Conservation (phyloP, 2,113 vertebrate species). For the Noturus placidus region DNA sequence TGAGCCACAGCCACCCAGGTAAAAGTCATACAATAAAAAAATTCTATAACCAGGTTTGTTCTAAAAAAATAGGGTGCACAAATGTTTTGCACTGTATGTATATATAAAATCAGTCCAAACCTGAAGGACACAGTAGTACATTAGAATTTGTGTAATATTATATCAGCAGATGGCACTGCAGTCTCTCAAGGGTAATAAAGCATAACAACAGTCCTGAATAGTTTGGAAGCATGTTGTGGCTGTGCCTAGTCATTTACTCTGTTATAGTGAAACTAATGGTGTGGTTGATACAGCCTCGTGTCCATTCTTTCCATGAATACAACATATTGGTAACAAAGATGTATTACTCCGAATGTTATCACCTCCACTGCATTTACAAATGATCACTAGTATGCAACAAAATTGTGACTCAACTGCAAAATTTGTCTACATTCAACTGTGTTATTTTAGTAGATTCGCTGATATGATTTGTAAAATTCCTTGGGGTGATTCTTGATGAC, state of each 20-base stretch:
- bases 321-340: neutral
- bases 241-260: neutral
- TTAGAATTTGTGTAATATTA: neutral
- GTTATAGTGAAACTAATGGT: slow-evolving; percentile 1
- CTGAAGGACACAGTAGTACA: neutral
- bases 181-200: slow-evolving; percentile 16
- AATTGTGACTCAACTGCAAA: neutral
- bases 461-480: neutral
- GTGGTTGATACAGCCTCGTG: neutral
- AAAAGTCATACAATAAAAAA: too few species aligned
- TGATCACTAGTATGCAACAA: neutral
- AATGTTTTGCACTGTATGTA: too few species aligned
- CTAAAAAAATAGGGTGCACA: too few species aligned
- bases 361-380: neutral
- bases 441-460: neutral
- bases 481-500: too few species aligned
- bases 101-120: neutral
- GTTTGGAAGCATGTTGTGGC: neutral
- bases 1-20: too few species aligned
- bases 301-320: neutral
- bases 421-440: neutral
- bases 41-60: too few species aligned
- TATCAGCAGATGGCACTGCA: slow-evolving; percentile 36
- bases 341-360: neutral
- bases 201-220: neutral